Base-by-base conservation (phyloP, 1,140 invertebrate genomes). In the Condylostylus longicornis region DNA sequence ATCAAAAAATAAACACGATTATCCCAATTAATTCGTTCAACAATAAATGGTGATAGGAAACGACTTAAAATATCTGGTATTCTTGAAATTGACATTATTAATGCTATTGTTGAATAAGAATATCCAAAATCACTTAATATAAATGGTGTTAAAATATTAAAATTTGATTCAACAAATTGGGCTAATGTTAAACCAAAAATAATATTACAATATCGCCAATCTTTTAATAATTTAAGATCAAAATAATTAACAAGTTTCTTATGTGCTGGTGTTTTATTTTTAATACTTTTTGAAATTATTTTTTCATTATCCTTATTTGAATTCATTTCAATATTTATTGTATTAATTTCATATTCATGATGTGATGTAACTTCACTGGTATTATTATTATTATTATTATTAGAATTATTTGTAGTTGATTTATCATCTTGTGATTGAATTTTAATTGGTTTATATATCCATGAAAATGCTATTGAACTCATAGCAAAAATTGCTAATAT, bases 141-240 rank as follows among this genome's bases (percentile, higher is more conserved):
- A 32, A 79, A 77, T 3, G 76, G 75, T 2, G 73, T 75, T 19
- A 79, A 53, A 4, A 79, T 61, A 1, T 75, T 72, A 52, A 79
- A 79, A 50, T 78, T 79, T 2, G 78, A 50, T 54, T 80, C 77
- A 4, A 69, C 70, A 41, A 77, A 75, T 44, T 72, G 69, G 2
- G 75, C 74, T 7, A 79, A 56, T 2, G 73, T 75, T 37, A 79
- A 63, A 1, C 77, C 77, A 18, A 76, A 46, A 54, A 77, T 72
- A 13, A 79, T 62, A 47, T 75, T 79, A 2, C 77, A 65, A 40
- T 72, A 79, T 5, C 71, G 67, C 5, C 68, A 67, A 51, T 80
- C 76, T 43, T 67, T 65, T 30, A 79, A 47, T 13, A 80, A 54
- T 49, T 75, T 70, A 34, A 80, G 55, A 47, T 78, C 76, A 43